These are phyloP conservation scores for Drosophila monieri DNA, from an alignment of 2,888 invertebrate genomes.

Conservation along the genomic window DNA sequence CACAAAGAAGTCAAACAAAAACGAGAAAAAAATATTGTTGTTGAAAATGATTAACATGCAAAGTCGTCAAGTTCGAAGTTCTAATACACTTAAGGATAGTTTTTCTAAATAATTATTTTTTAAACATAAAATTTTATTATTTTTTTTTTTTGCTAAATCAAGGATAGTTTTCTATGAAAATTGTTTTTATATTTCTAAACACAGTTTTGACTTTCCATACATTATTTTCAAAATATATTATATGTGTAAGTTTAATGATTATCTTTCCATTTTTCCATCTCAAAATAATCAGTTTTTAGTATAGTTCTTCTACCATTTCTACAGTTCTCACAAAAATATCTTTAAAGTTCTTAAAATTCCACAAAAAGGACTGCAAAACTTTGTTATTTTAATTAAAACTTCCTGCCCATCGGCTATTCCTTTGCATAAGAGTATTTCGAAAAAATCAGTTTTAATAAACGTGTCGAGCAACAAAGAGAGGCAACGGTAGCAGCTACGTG, in stretches of 20 bases:
- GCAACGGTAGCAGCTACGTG: constrained; percentile 75
- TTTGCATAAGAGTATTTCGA: constrained; percentile 8
- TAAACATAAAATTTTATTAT: not conserved
- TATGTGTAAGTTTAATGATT: no score
- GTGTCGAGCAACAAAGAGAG: constrained; percentile 73
- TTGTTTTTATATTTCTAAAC: no score
- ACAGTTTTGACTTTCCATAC: no score
- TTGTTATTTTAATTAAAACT: constrained; percentile 1
- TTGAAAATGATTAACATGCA: not conserved
- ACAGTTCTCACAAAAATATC: not conserved
- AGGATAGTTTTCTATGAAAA: not conserved
- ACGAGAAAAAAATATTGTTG: constrained; percentile 1
- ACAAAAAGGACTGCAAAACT: not conserved
- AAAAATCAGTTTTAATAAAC: constrained; percentile 77
- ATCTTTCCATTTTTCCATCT: no score
- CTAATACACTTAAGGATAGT: not conserved
- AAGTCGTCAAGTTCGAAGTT: not conserved
- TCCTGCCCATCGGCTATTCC: not conserved
- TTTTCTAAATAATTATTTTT: not conserved
- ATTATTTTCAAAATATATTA: no score
- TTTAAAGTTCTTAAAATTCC: not conserved
- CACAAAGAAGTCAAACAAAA: constrained; percentile 22
- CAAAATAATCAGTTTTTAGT: no score
- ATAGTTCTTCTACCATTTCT: not conserved
- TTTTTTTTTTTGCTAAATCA: not conserved